Base-by-base conservation (phyloP, 92 coral and sea anemone species). In the Pocillopora grandis region DNA sequence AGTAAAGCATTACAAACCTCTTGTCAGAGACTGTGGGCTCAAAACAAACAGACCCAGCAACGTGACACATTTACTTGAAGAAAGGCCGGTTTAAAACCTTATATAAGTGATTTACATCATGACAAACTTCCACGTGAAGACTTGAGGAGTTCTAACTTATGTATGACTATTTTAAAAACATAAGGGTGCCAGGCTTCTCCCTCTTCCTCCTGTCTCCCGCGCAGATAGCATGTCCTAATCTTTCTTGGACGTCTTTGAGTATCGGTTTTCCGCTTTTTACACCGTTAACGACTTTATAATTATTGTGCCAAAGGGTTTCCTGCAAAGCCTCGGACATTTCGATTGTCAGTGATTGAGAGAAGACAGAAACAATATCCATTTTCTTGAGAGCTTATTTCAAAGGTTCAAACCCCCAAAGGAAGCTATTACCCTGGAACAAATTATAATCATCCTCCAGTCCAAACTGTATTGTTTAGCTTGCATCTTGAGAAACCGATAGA, bases 241-340 rank as follows among this genome's bases (percentile, higher is more conserved):
- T 1, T 31, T 52, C 35, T 10, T 5, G 2, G 33, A 75, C 60
- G 58, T 13, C 72, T 14, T 23, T 16, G 20, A 78, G 73, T 78
- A 58, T 16, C 73, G 57, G 57, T 70, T 66, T 70, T 70, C 75
- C 75, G 21, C 57, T 36, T 6, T 19, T 10, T 2, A 2, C 18
- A 15, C 18, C 7, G 75, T 5, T 70, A 37, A 70, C 19, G 75
- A 70, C 56, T 70, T 70, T 70, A 70, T 70, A 70, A 70, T 70
- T 70, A 70, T 70, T 16, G 55, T 8, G 42, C 33, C 42, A 55
- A 12, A 70, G 27, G 10, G 10, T 70, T 70, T 70, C 75, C 75
- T 10, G 57, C 18, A 10, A 21, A 70, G 48, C 19, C 42, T 49
- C 21, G 42, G 42, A 15, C 75, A 35, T 6, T 37, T 70, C 1